Percentiles rank a stretch among this genome's conserved stretches.
phyloP scores from a whole-genome alignment of 2,797 vertebrate genomes.

The Pitangus sulphuratus region DNA sequence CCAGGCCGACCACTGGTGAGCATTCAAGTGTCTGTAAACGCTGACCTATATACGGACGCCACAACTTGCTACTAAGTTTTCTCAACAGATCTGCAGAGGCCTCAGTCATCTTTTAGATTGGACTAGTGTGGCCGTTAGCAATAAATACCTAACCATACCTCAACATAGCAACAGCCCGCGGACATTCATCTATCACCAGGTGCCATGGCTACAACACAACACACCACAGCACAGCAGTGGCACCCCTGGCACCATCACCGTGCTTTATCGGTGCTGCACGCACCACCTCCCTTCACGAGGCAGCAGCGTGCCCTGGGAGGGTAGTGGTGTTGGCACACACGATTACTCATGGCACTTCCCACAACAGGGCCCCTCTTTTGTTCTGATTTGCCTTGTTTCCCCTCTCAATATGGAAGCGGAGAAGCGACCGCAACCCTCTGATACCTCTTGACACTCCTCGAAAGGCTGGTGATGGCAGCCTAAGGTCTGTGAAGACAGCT shows the following conservation, averaged over 20 bases:
- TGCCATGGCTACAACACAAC: background rate
- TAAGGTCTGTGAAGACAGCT: background rate
- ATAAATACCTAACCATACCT: background rate
- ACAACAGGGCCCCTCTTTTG: background rate
- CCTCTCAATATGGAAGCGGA: background rate
- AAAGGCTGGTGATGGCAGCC: background rate
- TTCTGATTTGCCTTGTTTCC: background rate
- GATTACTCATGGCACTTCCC: background rate
- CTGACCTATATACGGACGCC: accelerated
- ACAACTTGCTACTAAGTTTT: background rate
- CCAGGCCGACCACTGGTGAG: background rate
- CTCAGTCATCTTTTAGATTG: background rate
- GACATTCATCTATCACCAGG: background rate
- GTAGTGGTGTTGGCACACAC: accelerated
- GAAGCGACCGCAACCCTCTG: background rate
- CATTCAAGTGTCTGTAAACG: background rate
- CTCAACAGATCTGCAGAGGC: background rate
- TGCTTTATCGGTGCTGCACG: background rate
- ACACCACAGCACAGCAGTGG: background rate
- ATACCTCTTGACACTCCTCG: background rate
- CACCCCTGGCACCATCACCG: background rate
- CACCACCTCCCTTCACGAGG: background rate
- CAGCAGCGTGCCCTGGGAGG: background rate
- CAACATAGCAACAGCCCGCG: background rate
- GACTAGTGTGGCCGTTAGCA: background rate